Evolutionary conservation across 1,140 invertebrate species (phyloP), one percentile per base, ranked within the genome.

Genomic region (Cydia strobilella): DNA sequence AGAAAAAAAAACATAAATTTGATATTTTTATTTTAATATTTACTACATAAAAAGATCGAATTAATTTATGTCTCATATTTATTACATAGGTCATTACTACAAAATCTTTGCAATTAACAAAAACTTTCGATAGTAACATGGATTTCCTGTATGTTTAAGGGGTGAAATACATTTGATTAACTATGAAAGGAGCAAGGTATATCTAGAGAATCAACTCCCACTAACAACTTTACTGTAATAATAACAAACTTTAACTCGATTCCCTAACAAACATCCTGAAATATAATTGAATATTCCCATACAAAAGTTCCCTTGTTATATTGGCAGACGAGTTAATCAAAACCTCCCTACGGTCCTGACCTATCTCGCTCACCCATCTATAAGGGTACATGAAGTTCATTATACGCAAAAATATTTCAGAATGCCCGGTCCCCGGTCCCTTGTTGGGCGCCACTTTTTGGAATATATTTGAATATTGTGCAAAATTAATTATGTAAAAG

Each of bases 381-480:
- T 69, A 35, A 69, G 65, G 31, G 65, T 42, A 69, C 31, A 18
- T 42, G 27, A 18, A 35, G 27, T 69, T 42, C 65, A 69, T 69
- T 18, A 39, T 42, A 69, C 65, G 65, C 65, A 69, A 39, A 69
- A 69, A 69, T 69, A 69, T 69, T 69, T 69, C 65, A 69, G 31
- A 65, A 69, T 39, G 65, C 31, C 31, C 65, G 27, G 31, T n/a
- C n/a, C n/a, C n/a, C n/a, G n/a, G n/a, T 15, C 62, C 62, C 27
- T 3, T 10, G 62, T 65, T 35, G 65, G 27, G 54, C 54, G 54
- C 54, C 54, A 59, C n/a, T 59, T 59, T 59, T 59, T 23, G 9
- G 15, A 59, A 59, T 59, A 59, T 59, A 59, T 59, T 59, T 59
- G 54, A 15, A 59, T 59, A 20, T n/a, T 20, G n/a, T 59, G 54